Evolutionary conservation across 1,140 invertebrate genomes (phyloP), one percentile per base, ranked within the genome.

Genomic region (Mya arenaria): DNA sequence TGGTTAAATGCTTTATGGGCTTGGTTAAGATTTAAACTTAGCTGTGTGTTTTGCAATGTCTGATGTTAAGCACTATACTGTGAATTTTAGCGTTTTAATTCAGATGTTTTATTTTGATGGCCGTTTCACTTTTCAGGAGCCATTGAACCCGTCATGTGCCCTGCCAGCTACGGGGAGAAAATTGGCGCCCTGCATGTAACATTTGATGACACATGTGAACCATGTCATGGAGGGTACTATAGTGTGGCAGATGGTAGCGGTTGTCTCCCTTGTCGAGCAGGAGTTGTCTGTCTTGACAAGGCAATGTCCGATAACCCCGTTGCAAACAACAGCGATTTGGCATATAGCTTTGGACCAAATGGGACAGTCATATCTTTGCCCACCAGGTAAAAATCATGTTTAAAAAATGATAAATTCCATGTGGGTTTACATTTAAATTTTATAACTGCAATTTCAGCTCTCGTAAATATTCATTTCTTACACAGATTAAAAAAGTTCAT

Each of bases 121-220:
- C n/a, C n/a, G n/a, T n/a, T n/a, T n/a, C n/a, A n/a, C n/a, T n/a
- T 68, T 73, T 30, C 41, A 92, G 90, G 90, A 82, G 90, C 91
- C 36, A 91, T 91, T 58, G 90, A 90, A 71, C 90, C 90, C 4
- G 78, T 85, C 30, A 90, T 88, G 77, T 92, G 91, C 68, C 90
- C 90, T 1, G 77, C 90, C 0, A 90, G 91, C 23, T 91, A 90
- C 80, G 89, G 88, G 30, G 89, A 90, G 74, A 89, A 87, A 58
- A 84, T 90, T 79, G 88, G 87, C 23, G 85, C 90, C 19, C 82
- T 77, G 4, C 84, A 86, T 60, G 48, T 72, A 10, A 88, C 87
- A 0, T 90, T 91, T 65, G 83, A 87, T 6, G 90, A 91, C 65
- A 92, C 90, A 0, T 92, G 91, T 81, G 87, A 90, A 60, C 88